Percentiles rank a stretch among this genome's conserved stretches.
Conservation (phyloP, 1,140 invertebrate species). For the Plodia interpunctella region DNA sequence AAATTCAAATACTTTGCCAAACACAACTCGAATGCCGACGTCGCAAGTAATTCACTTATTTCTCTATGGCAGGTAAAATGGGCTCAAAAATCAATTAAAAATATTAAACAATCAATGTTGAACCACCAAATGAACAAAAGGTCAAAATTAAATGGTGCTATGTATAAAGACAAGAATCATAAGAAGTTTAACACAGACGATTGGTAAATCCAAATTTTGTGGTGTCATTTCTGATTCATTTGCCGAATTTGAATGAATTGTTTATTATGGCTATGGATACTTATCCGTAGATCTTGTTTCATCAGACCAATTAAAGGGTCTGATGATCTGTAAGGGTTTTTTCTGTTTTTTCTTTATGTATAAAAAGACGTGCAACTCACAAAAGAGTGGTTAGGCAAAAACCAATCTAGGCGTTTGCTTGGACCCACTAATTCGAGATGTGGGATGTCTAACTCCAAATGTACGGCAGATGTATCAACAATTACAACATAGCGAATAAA, state of each 20-base stretch:
- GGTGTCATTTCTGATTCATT: background rate
- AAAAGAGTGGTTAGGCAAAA: background rate
- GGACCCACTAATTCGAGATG: no score
- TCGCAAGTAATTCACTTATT: slow-evolving; percentile 59
- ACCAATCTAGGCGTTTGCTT: no score
- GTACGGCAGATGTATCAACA: no score
- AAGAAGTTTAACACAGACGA: slow-evolving; percentile 19
- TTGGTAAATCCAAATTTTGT: background rate
- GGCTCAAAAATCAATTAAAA: slow-evolving; percentile 62
- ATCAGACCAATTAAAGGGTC: no score
- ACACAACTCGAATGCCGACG: slow-evolving; percentile 35
- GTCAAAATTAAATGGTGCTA: slow-evolving; percentile 30
- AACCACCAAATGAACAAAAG: slow-evolving; percentile 47
- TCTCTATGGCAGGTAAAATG: slow-evolving; percentile 71
- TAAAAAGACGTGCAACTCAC: background rate
- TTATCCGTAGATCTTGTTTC: no score
- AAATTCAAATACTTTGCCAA: slow-evolving; percentile 26
- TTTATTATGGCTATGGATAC: no score
- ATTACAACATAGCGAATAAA: slow-evolving; percentile 19
- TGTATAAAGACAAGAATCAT: slow-evolving; percentile 9
- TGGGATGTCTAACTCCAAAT: no score
- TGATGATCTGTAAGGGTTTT: no score
- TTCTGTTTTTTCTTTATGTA: no score
- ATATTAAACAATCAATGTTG: slow-evolving; percentile 34
- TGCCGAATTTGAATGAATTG: slow-evolving; percentile 6